Base-by-base conservation (phyloP, 2,797 vertebrate genomes). In the Zenarchopterus dispar region DNA sequence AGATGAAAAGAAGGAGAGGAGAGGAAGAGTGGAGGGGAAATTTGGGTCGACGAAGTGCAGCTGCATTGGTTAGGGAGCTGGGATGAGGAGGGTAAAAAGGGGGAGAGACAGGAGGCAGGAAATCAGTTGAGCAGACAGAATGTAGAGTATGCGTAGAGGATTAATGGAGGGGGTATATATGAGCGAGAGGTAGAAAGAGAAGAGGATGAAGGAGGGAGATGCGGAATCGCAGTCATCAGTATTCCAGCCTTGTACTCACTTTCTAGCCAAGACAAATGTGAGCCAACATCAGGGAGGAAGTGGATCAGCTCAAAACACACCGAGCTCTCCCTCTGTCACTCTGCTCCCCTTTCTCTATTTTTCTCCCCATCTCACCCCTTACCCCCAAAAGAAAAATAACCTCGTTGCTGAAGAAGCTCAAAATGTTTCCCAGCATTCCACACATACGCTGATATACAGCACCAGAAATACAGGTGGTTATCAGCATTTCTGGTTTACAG, bases 71-170 rank as follows among this genome's bases (percentile, higher is more conserved):
- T n/a, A 81, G 68, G 72, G 56, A 75, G 75, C 42, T 0, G 63
- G 79, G 58, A 82, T 72, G 80, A 76, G 71, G 67, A 77, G 79
- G 53, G 71, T 51, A 48, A 51, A 77, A 84, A 68, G 64, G 59
- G 55, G 22, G 36, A 39, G 36, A 39, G 36, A 39, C 36, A 39
- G 71, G 85, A 84, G 84, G 88, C 78, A 86, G 85, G 87, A 88
- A 89, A 89, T 89, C 85, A 88, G 86, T 84, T 88, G 85, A 89
- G 87, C 84, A 84, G 88, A 89, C 84, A 89, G 81, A 89, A 86
- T 84, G 81, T 78, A 76, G 80, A 88, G 84, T 75, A 79, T 86
- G 82, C 71, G 84, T 61, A 56, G 80, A 85, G 84, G 81, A 88
- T 84, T 81, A 87, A 86, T 70, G 77, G 70, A 49, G 70, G 70